Conservation (phyloP, 1,140 invertebrate species). For the Paramacrobiotus metropolitanus region DNA sequence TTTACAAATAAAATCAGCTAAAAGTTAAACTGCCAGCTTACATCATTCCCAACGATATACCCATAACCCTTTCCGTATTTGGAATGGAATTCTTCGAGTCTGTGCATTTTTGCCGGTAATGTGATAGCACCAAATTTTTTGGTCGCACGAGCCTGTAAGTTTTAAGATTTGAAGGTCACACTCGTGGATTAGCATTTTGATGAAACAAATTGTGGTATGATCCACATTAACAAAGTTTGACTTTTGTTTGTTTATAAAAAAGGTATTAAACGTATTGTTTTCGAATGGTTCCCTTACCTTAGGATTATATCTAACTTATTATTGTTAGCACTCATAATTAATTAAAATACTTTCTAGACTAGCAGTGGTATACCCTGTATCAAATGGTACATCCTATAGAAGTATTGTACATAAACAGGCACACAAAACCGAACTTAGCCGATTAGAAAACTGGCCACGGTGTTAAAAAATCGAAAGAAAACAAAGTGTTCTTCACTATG, state of each 20-base stretch:
- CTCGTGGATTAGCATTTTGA: neutral
- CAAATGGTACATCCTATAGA: no score
- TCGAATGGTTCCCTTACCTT: neutral
- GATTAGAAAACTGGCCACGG: no score
- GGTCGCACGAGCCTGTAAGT: neutral
- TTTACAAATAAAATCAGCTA: neutral
- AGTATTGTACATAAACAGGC: no score
- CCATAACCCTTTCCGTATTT: neutral
- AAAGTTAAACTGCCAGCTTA: neutral
- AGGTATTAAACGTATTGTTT: neutral
- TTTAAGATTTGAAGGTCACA: neutral
- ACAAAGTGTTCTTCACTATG: no score
- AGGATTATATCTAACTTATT: neutral
- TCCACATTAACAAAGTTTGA: neutral
- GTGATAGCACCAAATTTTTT: neutral
- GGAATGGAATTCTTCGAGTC: neutral
- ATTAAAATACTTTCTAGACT: no score
- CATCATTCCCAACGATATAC: slow-evolving; percentile 1
- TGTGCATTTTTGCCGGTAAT: neutral
- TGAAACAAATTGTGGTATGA: neutral
- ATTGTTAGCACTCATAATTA: no score
- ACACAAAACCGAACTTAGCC: no score
- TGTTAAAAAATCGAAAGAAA: no score
- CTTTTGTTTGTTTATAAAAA: neutral
- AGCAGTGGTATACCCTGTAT: no score